These are phyloP conservation scores for Papilio helenus DNA, from an alignment of 1,140 invertebrate species.

Conservation along the genomic window DNA sequence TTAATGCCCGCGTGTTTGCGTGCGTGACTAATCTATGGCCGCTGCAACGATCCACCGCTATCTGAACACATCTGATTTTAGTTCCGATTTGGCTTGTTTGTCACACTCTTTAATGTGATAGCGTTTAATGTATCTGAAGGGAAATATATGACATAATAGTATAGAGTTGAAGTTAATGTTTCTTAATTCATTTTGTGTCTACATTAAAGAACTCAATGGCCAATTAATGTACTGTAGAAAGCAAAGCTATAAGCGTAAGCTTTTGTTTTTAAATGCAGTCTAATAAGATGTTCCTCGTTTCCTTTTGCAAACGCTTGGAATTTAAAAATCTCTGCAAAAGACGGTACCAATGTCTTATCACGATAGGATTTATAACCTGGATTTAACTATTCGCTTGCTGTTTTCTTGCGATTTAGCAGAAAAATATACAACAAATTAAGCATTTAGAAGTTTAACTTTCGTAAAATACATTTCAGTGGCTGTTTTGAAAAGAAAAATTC, in stretches of 20 bases:
- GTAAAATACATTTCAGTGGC: background rate
- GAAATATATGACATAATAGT: background rate
- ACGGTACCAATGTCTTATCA: conserved; percentile 22
- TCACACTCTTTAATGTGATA: background rate
- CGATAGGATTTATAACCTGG: conserved; percentile 16
- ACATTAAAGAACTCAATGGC: background rate
- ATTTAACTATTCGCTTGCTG: conserved; percentile 15
- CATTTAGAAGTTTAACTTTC: background rate
- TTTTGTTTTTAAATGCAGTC: conserved; percentile 16
- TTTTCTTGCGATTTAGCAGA: conserved; percentile 9
- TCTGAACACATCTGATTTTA: conserved; percentile 26
- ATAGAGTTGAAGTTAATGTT: too few species aligned
- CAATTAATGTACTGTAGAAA: background rate
- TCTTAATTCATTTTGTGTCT: background rate
- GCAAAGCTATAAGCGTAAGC: background rate
- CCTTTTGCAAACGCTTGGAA: conserved; percentile 5
- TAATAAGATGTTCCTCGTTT: conserved; percentile 7
- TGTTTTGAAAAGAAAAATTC: background rate
- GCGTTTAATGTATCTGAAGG: background rate
- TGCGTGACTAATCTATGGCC: conserved; percentile 49
- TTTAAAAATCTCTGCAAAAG: conserved; percentile 3
- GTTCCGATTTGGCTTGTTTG: conserved; percentile 32
- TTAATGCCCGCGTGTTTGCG: conserved; percentile 51
- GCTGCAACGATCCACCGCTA: background rate
- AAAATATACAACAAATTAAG: conserved; percentile 18